phyloP scores from a whole-genome alignment of 1,140 invertebrate genomes.

The Venturia canescens region DNA sequence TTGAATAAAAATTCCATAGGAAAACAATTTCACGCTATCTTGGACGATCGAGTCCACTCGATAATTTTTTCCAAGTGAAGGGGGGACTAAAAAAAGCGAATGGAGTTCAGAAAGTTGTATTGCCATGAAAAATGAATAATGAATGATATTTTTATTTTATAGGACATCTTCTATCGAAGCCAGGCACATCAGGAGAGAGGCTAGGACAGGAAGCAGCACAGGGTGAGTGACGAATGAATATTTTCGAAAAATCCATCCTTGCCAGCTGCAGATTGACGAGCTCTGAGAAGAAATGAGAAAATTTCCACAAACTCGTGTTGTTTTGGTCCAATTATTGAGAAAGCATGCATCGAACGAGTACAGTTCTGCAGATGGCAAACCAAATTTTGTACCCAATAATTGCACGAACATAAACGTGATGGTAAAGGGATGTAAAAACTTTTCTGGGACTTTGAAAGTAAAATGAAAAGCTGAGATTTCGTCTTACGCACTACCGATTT shows the following conservation, averaged over 20 bases:
- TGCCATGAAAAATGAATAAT: slow-evolving; percentile 5
- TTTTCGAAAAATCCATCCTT: slow-evolving; percentile 47
- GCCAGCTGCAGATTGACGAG: slow-evolving; percentile 54
- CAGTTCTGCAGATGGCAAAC: slow-evolving; percentile 48
- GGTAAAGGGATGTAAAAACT: background rate
- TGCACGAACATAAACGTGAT: slow-evolving; percentile 40
- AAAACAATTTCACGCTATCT: no score
- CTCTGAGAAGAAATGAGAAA: slow-evolving; percentile 47
- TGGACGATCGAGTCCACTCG: no score
- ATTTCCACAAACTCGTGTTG: slow-evolving; percentile 11
- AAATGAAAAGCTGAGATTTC: background rate
- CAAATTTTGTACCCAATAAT: slow-evolving; percentile 45
- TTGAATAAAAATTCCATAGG: no score
- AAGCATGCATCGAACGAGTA: background rate
- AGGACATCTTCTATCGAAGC: slow-evolving; percentile 76
- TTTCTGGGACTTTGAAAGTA: slow-evolving; percentile 9
- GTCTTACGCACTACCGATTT: background rate
- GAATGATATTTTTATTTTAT: slow-evolving; percentile 49
- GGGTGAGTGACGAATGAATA: slow-evolving; percentile 71
- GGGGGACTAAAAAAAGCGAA: background rate
- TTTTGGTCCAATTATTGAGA: background rate
- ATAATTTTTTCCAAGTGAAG: no score
- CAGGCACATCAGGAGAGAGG: slow-evolving; percentile 75
- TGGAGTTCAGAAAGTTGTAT: background rate
- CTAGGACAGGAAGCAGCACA: slow-evolving; percentile 73